Conservation (phyloP, 2,888 invertebrate species). For the Napeogenes sylphis region DNA sequence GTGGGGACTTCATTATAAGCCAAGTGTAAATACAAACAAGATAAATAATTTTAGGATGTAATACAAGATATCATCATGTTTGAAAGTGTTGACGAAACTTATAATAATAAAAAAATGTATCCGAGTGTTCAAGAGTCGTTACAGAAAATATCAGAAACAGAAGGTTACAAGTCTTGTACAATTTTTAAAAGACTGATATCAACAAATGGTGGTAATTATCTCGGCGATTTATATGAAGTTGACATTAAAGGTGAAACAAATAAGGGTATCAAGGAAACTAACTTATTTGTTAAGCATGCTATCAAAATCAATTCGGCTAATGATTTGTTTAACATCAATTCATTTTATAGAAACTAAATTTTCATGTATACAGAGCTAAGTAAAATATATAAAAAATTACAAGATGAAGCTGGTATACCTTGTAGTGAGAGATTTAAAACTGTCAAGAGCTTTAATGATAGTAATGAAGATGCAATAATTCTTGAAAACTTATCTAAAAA, state of each 20-base stretch:
- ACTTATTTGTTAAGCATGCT: constrained; percentile 48
- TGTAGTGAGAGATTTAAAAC: constrained; percentile 38
- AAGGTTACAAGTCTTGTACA: constrained; percentile 36
- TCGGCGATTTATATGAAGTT: constrained; percentile 44
- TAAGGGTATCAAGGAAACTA: constrained; percentile 41
- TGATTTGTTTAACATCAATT: constrained; percentile 31
- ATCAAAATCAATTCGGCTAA: constrained; percentile 31
- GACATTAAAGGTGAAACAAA: constrained; percentile 45
- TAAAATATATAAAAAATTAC: constrained; percentile 34
- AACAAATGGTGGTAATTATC: constrained; percentile 48
- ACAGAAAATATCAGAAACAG: constrained; percentile 34
- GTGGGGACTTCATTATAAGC: too few species aligned
- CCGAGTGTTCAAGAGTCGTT: constrained; percentile 36
- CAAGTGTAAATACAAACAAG: too few species aligned
- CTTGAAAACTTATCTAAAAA: constrained; percentile 46
- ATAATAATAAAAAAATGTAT: constrained; percentile 6
- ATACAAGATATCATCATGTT: too few species aligned
- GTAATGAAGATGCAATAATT: constrained; percentile 42
- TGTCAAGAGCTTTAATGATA: constrained; percentile 41
- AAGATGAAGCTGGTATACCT: constrained; percentile 42
- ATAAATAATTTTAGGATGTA: too few species aligned
- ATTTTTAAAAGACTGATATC: constrained; percentile 33
- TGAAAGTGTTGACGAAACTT: not conserved
- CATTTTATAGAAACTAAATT: constrained; percentile 41
- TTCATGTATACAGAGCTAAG: constrained; percentile 42